Base-by-base conservation (phyloP, 64 coral and sea anemone species). In the Dendronephthya gigantea region DNA sequence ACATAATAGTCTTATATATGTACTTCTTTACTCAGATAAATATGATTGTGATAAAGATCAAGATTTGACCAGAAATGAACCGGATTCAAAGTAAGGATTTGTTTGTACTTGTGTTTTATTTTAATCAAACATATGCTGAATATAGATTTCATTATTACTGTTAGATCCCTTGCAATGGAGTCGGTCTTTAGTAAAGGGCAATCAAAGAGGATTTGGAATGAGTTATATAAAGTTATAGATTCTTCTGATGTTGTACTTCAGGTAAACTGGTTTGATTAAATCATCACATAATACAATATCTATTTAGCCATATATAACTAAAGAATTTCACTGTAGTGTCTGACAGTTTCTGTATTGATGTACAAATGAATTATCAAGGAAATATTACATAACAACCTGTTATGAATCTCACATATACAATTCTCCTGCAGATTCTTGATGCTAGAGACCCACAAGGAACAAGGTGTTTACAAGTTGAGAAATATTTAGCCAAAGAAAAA, bases 151-250 rank as follows among this genome's bases (percentile, higher is more conserved):
- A 16, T n/a, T 6, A 69, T 84, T 50, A 68, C 28, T 89, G 31
- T 32, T 43, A 98, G 95, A 69, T 55, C 82, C 9, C 83, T 89
- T 82, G 86, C 85, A 14, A 82, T 83, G 83, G 95, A 98, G 82
- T 87, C 92, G 16, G 55, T 93, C 39, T 98, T 89, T 48, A 83
- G 88, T 22, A 98, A 98, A 90, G 95, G 95, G 22, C 95, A 98
- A 69, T 98, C 95, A 29, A 98, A 91, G 36, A 84, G 95, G 91
- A 98, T 98, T 49, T 98, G 95, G 95, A 98, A 98, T 91, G 95
- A 98, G 82, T 87, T 98, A 50, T 98, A 98, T 32, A 98, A 98
- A 91, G 95, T 98, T 34, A 83, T 98, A 48, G 95, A 98, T 88
- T 98, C 95, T 14, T 98, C 95, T 45, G 95, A 98, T 85, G 90